These are phyloP conservation scores for Tryphoninae sp. DNA, from an alignment of 2,888 invertebrate genomes.

Conservation along the genomic window DNA sequence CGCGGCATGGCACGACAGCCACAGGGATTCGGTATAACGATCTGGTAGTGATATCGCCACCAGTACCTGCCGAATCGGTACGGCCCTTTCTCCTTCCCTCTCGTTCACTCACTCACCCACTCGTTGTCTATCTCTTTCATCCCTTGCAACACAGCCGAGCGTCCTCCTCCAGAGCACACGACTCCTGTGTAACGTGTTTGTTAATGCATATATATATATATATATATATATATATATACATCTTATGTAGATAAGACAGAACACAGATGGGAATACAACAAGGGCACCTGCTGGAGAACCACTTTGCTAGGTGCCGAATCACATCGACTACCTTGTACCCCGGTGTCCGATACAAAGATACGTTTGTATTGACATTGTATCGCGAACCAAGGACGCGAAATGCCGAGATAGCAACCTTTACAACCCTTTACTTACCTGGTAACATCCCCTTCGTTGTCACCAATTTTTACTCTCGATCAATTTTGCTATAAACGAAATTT, in stretches of 20 bases:
- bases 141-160: not conserved
- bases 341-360: not conserved
- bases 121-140: conserved; percentile 13
- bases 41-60: conserved; percentile 58
- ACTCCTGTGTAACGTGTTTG: conserved; percentile 32
- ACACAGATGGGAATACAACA: conserved; percentile 29
- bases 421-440: no score
- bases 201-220: conserved; percentile 1
- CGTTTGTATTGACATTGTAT: not conserved
- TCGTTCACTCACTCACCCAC: conserved; percentile 39
- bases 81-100: conserved; percentile 48
- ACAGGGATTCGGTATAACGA: conserved; percentile 58
- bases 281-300: not conserved
- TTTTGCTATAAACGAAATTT: no score
- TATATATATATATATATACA: not conserved
- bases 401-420: not conserved
- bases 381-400: not conserved
- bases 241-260: conserved; percentile 26
- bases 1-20: conserved; percentile 65
- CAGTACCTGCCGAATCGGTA: conserved; percentile 60
- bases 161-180: conserved; percentile 5
- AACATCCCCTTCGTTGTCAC: no score
- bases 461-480: no score
- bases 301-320: not conserved
- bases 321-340: not conserved